Conservation (phyloP, 2,113 vertebrate species). For the Pedionomus torquatus region DNA sequence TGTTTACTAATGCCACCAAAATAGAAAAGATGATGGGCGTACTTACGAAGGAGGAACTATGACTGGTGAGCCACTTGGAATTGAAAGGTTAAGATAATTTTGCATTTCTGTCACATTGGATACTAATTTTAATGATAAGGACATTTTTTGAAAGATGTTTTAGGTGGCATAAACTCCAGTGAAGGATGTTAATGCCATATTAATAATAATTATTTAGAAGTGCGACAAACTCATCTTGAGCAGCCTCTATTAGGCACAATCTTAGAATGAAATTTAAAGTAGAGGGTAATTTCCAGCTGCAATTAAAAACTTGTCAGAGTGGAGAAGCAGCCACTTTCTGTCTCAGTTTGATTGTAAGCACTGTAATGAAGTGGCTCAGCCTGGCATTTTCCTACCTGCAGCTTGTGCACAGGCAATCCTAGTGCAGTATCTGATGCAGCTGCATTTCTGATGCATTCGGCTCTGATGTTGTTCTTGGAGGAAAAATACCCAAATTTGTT, state of each 20-base stretch:
- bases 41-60: neutral
- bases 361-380: neutral
- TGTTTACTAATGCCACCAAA: neutral
- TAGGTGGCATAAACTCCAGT: neutral
- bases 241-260: neutral
- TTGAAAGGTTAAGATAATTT: conserved; percentile 2
- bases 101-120: neutral
- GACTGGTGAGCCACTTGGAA: neutral
- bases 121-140: neutral
- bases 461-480: neutral
- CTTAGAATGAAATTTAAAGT: neutral
- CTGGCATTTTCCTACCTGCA: neutral
- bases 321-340: conserved; percentile 7
- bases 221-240: conserved; percentile 5
- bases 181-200: neutral
- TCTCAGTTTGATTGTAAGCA: conserved; percentile 3
- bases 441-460: neutral
- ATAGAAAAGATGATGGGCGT: neutral
- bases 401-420: neutral
- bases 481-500: neutral
- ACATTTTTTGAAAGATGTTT: neutral
- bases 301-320: conserved; percentile 38
- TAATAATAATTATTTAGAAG: conserved; percentile 52
- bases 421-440: neutral
- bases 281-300: conserved; percentile 15